phyloP scores from a whole-genome alignment of 2,888 invertebrate species.

The Tinea pellionella region DNA sequence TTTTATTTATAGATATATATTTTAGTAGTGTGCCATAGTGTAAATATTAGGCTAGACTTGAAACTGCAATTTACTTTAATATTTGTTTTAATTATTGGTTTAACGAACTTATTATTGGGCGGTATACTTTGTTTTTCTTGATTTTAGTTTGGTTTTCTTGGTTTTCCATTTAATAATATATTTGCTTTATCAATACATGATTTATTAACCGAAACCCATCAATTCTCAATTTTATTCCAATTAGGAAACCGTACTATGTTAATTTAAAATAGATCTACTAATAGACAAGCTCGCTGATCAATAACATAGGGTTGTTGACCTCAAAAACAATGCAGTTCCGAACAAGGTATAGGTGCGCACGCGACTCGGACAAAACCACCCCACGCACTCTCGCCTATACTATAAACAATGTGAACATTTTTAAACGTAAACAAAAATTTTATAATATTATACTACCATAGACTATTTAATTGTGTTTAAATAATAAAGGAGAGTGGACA shows the following conservation, averaged over 20 bases:
- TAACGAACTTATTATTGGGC: too few relatives aligned
- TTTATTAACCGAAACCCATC: too few relatives aligned
- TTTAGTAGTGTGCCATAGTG: not conserved
- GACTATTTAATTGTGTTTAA: not conserved
- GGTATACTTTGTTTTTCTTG: too few relatives aligned
- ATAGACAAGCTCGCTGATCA: not conserved
- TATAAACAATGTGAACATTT: not conserved
- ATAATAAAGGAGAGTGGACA: not conserved
- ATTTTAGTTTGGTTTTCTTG: too few relatives aligned
- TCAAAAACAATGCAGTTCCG: not conserved
- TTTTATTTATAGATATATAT: slow-evolving; percentile 36
- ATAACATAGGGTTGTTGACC: not conserved
- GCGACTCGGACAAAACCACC: not conserved
- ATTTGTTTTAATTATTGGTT: too few relatives aligned
- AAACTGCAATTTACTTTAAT: too few relatives aligned
- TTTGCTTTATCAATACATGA: too few relatives aligned
- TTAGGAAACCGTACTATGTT: too few relatives aligned
- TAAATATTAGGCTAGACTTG: not conserved
- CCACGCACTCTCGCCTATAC: not conserved
- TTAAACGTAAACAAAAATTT: not conserved
- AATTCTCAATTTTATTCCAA: too few relatives aligned
- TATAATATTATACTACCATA: not conserved
- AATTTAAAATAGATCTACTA: not conserved
- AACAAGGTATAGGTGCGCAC: slow-evolving; percentile 7
- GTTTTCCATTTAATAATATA: too few relatives aligned